Evolutionary conservation across 2,113 vertebrate genomes (phyloP).

Genomic region (Sinocyclocheilus rhinocerous): DNA sequence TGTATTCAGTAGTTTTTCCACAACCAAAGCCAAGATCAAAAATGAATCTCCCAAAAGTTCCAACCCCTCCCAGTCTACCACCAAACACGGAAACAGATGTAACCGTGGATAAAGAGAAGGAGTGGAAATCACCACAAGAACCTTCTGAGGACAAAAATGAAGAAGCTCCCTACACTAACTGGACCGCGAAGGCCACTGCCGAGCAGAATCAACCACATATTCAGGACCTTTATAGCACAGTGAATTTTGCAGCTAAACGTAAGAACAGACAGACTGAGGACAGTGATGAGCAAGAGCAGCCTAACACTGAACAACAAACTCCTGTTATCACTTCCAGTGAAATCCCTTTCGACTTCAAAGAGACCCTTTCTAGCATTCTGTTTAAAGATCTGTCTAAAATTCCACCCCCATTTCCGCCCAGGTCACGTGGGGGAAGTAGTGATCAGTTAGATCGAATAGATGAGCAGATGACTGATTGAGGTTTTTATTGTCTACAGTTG

Average conservation of each 20-base stretch:
- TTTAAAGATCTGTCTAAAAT: constrained; percentile 70
- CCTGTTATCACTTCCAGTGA: constrained; percentile 43
- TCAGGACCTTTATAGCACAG: constrained; percentile 15
- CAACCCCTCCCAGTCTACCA: neutral
- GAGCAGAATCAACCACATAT: neutral
- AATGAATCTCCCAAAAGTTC: neutral
- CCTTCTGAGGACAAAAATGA: neutral
- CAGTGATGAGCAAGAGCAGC: constrained; percentile 47
- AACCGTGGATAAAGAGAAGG: neutral
- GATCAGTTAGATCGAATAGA: constrained; percentile 21
- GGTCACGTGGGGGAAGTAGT: neutral
- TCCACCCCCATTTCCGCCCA: constrained; percentile 51
- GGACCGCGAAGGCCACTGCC: neutral
- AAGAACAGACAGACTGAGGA: constrained; percentile 39
- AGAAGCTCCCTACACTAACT: constrained; percentile 29
- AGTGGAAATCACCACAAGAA: neutral
- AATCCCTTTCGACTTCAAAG: constrained; percentile 70
- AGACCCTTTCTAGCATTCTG: constrained; percentile 72
- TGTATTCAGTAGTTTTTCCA: constrained; percentile 32
- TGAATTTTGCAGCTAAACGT: neutral
- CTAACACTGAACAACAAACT: constrained; percentile 43
- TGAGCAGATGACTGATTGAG: constrained; percentile 20
- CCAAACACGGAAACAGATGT: neutral
- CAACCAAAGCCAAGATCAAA: constrained; percentile 30
- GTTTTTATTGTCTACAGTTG: constrained; percentile 8